These are phyloP conservation scores for Argya squamiceps DNA, from an alignment of 2,797 vertebrate species.

Conservation along the genomic window DNA sequence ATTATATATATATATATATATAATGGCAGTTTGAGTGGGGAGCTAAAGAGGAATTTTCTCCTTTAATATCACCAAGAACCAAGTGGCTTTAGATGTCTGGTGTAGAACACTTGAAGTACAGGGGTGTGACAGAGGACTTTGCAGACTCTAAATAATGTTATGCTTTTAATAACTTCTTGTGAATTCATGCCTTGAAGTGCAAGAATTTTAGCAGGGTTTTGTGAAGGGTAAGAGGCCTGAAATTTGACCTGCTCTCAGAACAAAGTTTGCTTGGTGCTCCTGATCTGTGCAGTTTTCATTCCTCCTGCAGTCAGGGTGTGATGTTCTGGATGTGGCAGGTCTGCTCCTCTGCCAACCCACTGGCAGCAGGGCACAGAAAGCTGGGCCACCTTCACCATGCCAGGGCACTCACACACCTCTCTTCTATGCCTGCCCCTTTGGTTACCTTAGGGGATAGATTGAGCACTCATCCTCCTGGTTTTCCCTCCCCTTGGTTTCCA, in stretches of 20 bases:
- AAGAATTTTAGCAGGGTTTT: background rate
- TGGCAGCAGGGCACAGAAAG: background rate
- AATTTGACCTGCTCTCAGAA: background rate
- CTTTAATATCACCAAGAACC: background rate
- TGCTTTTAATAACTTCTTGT: background rate
- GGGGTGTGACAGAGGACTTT: background rate
- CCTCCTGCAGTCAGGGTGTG: background rate
- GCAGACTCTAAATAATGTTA: background rate
- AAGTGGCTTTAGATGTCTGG: background rate
- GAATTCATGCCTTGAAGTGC: slow-evolving; percentile 21
- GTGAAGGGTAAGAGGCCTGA: background rate
- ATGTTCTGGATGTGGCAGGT: background rate
- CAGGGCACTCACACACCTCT: background rate
- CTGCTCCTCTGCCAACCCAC: rapidly evolving
- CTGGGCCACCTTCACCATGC: background rate
- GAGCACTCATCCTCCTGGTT: background rate
- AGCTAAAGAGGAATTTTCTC: background rate
- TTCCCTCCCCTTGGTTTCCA: background rate
- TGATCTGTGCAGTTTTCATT: background rate
- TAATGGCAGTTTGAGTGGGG: background rate
- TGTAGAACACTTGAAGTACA: background rate
- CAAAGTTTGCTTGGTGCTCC: background rate
- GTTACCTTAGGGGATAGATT: background rate
- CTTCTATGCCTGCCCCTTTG: background rate
- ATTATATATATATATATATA: too few relatives aligned